phyloP scores from a whole-genome alignment of 1,140 invertebrate species.

The Helicoverpa zea region DNA sequence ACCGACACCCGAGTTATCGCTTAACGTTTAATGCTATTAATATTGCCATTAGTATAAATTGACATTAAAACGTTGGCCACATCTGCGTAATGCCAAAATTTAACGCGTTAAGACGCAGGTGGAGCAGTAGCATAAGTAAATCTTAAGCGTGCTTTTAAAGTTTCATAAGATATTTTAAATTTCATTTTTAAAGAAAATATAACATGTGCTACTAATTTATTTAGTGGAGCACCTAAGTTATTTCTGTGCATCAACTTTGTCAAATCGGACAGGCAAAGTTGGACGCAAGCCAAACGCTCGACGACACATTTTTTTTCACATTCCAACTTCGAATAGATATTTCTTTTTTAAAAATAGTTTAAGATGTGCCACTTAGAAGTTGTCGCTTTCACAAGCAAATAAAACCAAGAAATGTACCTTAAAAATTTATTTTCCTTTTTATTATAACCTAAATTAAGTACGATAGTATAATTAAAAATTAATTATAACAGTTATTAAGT shows the following conservation, averaged over 20 bases:
- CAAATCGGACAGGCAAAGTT: slow-evolving; percentile 44
- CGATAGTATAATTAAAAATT: slow-evolving; percentile 82
- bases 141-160: neutral
- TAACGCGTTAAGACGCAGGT: no score
- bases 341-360: slow-evolving; percentile 59
- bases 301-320: slow-evolving; percentile 62
- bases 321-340: slow-evolving; percentile 52
- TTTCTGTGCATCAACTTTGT: slow-evolving; percentile 28
- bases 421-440: slow-evolving; percentile 84
- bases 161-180: no score
- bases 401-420: slow-evolving; percentile 73
- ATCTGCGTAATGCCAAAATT: no score
- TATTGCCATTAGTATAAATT: no score
- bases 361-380: slow-evolving; percentile 37
- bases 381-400: slow-evolving; percentile 4
- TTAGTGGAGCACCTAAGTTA: slow-evolving; percentile 2
- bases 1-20: no score
- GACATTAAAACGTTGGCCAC: no score
- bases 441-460: slow-evolving; percentile 84
- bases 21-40: no score
- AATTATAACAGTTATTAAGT: slow-evolving; percentile 83
- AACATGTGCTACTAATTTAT: no score
- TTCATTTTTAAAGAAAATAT: no score
- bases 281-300: slow-evolving; percentile 60
- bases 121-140: no score